Percentiles rank a stretch among this genome's conserved stretches.
Evolutionary conservation across 1,140 invertebrate genomes (phyloP).

Genomic region (Cydia amplana): DNA sequence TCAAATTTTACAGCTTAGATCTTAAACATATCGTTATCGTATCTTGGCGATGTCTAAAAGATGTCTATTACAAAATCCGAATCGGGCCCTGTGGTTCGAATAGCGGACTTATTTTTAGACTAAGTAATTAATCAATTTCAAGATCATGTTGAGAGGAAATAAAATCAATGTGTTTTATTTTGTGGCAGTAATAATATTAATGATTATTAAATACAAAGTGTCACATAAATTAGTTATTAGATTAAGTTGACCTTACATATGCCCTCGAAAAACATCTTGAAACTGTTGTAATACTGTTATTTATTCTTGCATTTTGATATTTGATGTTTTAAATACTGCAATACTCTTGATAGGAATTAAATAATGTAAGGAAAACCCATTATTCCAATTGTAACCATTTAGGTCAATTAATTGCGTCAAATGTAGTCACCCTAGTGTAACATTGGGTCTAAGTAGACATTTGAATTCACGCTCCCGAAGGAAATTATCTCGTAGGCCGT

Average conservation of each 20-base stretch:
- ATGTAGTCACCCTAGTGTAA: conserved; percentile 1
- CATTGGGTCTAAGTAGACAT: conserved; percentile 16
- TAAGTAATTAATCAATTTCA: background rate
- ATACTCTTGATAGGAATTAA: background rate
- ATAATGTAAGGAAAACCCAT: background rate
- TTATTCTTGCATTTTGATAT: too few relatives aligned
- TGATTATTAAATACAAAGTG: background rate
- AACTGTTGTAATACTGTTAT: too few relatives aligned
- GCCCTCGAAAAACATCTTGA: too few relatives aligned
- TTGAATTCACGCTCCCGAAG: conserved; percentile 7
- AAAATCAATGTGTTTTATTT: background rate
- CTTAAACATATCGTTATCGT: too few relatives aligned
- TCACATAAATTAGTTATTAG: too few relatives aligned
- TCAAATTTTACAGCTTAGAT: too few relatives aligned
- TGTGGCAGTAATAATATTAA: too few relatives aligned
- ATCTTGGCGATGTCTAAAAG: too few relatives aligned
- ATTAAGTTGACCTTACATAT: too few relatives aligned
- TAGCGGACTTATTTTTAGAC: background rate
- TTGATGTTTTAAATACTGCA: background rate
- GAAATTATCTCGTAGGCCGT: conserved; percentile 21
- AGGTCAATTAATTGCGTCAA: background rate
- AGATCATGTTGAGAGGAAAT: background rate
- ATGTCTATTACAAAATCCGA: too few relatives aligned
- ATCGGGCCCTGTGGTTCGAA: too few relatives aligned
- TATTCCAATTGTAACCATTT: background rate